phyloP scores from a whole-genome alignment of 2,113 vertebrate genomes.

The Elachura formosa region DNA sequence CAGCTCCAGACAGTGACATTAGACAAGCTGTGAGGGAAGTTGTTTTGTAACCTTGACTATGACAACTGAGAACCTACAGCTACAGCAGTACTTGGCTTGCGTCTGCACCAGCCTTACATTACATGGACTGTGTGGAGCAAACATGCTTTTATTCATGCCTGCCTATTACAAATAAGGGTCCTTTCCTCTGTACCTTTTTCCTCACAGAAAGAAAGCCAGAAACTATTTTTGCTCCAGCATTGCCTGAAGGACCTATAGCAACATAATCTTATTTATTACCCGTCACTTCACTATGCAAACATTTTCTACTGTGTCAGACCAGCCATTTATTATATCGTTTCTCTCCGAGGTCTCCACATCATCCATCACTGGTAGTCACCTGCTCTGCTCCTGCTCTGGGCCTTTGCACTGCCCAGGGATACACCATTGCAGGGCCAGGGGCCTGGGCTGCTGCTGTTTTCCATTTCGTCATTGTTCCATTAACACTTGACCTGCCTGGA shows the following conservation, averaged over 20 bases:
- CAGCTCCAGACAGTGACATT: background rate
- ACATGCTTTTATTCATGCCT: background rate
- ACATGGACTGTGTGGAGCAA: background rate
- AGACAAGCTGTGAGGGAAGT: background rate
- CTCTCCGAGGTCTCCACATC: background rate
- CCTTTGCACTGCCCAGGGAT: background rate
- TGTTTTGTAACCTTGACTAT: background rate
- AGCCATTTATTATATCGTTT: slow-evolving; percentile 17
- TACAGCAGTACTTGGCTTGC: background rate
- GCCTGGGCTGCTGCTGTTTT: background rate
- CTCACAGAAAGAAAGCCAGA: background rate
- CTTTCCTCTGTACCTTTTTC: background rate
- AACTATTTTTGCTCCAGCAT: background rate
- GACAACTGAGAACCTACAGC: slow-evolving; percentile 3
- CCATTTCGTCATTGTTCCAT: background rate
- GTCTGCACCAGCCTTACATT: background rate
- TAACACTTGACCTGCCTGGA: background rate
- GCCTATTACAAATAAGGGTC: background rate
- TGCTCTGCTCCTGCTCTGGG: background rate
- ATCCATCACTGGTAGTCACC: background rate
- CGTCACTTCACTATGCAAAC: background rate
- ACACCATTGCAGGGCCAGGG: rapidly evolving
- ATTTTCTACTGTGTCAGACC: background rate
- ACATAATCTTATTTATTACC: slow-evolving; percentile 34
- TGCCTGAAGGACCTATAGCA: slow-evolving; percentile 16